Evolutionary conservation across 2,888 invertebrate genomes (phyloP).

Genomic region (Drosophila tanythrix): DNA sequence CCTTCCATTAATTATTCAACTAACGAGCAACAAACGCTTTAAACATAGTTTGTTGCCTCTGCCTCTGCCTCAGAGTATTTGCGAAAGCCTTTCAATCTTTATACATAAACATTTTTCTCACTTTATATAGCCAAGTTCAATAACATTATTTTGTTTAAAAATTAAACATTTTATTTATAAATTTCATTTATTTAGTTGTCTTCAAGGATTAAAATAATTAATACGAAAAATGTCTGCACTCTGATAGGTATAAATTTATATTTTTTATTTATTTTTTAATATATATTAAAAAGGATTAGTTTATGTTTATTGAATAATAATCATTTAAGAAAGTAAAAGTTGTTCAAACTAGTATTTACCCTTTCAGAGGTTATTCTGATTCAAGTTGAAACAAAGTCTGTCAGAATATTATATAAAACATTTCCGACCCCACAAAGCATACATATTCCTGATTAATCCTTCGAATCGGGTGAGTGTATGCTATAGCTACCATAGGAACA

Average conservation of each 20-base stretch:
- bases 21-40: not conserved
- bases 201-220: not conserved
- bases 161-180: not conserved
- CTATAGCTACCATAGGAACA: not conserved
- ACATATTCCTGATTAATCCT: not conserved
- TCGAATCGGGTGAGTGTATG: not conserved
- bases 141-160: no score
- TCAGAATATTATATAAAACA: not conserved
- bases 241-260: not conserved
- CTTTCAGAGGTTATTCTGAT: no score
- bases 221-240: not conserved
- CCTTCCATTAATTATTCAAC: not conserved
- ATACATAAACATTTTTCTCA: not conserved
- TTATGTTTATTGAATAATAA: not conserved
- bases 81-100: not conserved
- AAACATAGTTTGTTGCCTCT: not conserved
- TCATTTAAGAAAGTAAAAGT: not conserved
- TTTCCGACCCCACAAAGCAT: no score
- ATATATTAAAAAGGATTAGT: not conserved
- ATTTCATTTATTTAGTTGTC: not conserved
- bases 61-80: not conserved
- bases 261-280: not conserved
- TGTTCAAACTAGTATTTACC: not conserved
- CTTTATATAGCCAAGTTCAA: not conserved
- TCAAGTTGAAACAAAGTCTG: not conserved